These are phyloP conservation scores for Hippopotamyrus pictus DNA, from an alignment of 2,797 vertebrate genomes.

Conservation along the genomic window DNA sequence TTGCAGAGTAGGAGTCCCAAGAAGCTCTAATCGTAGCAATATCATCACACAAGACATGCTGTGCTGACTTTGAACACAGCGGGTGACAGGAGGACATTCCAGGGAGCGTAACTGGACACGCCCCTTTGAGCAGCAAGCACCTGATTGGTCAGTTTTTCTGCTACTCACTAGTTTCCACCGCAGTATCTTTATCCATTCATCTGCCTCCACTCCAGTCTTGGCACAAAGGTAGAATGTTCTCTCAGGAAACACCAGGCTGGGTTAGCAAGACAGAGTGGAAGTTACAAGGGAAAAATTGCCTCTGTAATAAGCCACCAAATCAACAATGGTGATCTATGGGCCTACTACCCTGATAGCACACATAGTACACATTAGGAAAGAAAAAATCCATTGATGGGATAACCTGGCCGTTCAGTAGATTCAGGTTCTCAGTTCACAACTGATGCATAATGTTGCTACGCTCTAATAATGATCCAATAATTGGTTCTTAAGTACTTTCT, in stretches of 20 bases:
- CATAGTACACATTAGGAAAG: neutral
- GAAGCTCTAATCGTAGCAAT: neutral
- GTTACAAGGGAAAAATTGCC: neutral
- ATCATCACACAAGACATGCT: neutral
- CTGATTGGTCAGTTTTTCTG: neutral
- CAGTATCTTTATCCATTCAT: constrained; percentile 94
- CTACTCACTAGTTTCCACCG: constrained; percentile 88
- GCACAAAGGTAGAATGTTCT: constrained; percentile 88
- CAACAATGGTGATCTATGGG: neutral
- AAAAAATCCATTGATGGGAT: neutral
- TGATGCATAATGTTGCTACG: neutral
- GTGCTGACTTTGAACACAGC: neutral
- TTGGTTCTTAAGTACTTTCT: neutral
- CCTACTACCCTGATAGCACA: neutral
- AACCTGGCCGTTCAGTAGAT: neutral
- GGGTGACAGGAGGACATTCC: neutral
- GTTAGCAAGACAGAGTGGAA: constrained; percentile 28
- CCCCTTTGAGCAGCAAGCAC: neutral
- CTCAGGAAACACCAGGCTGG: constrained; percentile 88
- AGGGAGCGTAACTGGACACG: neutral
- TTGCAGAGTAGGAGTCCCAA: neutral
- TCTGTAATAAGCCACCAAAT: neutral
- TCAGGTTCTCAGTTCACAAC: neutral
- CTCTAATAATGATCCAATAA: neutral
- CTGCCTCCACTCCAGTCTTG: constrained; percentile 86